Evolutionary conservation across 2,888 invertebrate species (phyloP), one percentile per base, ranked within the genome.

Genomic region (Alentia gelatinosa): DNA sequence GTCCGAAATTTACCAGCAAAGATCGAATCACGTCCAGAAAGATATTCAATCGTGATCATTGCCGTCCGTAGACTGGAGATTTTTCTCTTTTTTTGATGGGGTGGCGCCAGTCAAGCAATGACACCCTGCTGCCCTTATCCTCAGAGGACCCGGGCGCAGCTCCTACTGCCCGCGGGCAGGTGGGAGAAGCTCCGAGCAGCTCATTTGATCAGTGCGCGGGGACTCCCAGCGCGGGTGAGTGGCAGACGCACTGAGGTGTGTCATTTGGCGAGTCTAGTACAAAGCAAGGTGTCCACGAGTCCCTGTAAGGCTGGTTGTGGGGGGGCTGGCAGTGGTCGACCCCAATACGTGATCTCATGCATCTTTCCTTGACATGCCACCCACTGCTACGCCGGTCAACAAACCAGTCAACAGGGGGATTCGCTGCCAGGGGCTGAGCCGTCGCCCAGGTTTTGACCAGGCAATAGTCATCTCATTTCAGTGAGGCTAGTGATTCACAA

Each of bases 381-480:
- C n/a, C n/a, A n/a, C n/a, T n/a, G n/a, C n/a, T n/a, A n/a, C n/a
- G n/a, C n/a, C n/a, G 56, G 56, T 56, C 56, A 56, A 56, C 56
- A 56, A 1, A n/a, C 56, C 56, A 3, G 12, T 56, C 56, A 19
- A 19, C 1, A 12, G 56, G 19, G 56, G 12, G 56, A 12, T n/a
- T 56, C 56, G 23, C 56, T 56, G 23, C 19, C 56, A 3, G 56
- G n/a, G n/a, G n/a, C n/a, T n/a, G n/a, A n/a, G n/a, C n/a, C n/a
- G n/a, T n/a, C n/a, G n/a, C n/a, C n/a, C n/a, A n/a, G n/a, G n/a
- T n/a, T n/a, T n/a, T n/a, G n/a, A n/a, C n/a, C n/a, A n/a, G n/a
- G n/a, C n/a, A n/a, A n/a, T n/a, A n/a, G n/a, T 56, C 56, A 56
- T 56, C 56, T 56, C 56, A 56, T 56, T 56, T 56, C n/a, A 56